A percentile compares a stretch with the other conserved stretches of the same genome.
Evolutionary conservation across 1,140 invertebrate genomes (phyloP).

Genomic region (Drosophila tropicalis): DNA sequence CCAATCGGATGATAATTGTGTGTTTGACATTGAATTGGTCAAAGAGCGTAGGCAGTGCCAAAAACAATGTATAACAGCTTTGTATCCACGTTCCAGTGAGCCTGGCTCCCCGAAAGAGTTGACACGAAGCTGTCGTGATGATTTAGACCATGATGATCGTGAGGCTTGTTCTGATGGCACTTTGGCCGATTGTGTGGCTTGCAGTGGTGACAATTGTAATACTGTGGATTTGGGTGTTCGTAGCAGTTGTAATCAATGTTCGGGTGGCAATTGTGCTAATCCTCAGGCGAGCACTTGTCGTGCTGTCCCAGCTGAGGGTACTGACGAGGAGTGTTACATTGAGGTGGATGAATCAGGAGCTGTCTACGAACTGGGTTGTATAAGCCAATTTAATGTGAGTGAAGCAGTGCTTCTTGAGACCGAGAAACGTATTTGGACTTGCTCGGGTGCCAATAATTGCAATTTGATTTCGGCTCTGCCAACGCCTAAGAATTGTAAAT

Average conservation of each 20-base stretch:
- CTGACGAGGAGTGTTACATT: constrained; percentile 66
- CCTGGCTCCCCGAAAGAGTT: constrained; percentile 52
- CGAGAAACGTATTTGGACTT: constrained; percentile 65
- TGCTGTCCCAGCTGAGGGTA: constrained; percentile 44
- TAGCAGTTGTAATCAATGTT: constrained; percentile 63
- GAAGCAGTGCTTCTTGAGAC: constrained; percentile 43
- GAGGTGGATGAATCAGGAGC: constrained; percentile 41
- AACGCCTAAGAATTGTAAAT: constrained; percentile 32
- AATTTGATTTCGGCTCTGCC: constrained; percentile 58
- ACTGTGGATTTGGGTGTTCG: constrained; percentile 55
- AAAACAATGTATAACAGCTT: constrained; percentile 67
- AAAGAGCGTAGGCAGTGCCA: constrained; percentile 51
- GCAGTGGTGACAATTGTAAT: constrained; percentile 52
- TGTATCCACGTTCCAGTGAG: constrained; percentile 64
- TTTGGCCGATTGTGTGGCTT: constrained; percentile 55
- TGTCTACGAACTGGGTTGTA: constrained; percentile 61
- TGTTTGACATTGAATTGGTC: constrained; percentile 51
- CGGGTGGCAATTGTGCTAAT: constrained; percentile 52
- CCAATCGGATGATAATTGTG: constrained; percentile 54
- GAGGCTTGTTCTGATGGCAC: constrained; percentile 45
- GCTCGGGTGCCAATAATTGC: constrained; percentile 66
- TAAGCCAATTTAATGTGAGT: constrained; percentile 67
- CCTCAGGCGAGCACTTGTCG: constrained; percentile 58
- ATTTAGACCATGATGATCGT: constrained; percentile 65
- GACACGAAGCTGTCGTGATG: constrained; percentile 66